Conservation (phyloP, 2,797 vertebrate species). For the Xenopus petersii region DNA sequence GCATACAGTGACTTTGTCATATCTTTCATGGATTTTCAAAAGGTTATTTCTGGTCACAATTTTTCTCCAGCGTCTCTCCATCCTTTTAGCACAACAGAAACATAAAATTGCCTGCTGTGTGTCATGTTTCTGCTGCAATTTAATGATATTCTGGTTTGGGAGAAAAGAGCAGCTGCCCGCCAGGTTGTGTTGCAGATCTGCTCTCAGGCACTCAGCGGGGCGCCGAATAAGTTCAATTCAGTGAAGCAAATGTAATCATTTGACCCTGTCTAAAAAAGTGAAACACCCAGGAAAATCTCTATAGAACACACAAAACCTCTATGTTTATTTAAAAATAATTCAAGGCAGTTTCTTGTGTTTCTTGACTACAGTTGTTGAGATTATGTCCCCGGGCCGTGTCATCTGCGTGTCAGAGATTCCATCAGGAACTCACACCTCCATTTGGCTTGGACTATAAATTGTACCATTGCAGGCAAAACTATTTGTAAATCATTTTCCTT, state of each 20-base stretch:
- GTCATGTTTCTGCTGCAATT: conserved; percentile 54
- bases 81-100: conserved; percentile 7
- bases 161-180: conserved; percentile 64
- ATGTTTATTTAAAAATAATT: conserved; percentile 4
- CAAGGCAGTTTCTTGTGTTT: neutral
- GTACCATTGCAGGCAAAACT: neutral
- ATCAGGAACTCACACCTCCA: neutral
- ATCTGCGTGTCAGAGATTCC: neutral
- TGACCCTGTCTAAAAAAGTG: conserved; percentile 57
- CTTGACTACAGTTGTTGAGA: conserved; percentile 19
- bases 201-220: conserved; percentile 60
- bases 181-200: conserved; percentile 62
- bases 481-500: conserved; percentile 27
- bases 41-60: neutral
- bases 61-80: neutral
- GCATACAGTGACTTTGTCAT: neutral
- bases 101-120: conserved; percentile 44
- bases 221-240: conserved; percentile 61
- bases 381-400: neutral
- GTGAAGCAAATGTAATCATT: conserved; percentile 64
- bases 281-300: conserved; percentile 13
- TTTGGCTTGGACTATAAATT: neutral
- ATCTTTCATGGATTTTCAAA: neutral
- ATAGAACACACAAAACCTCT: conserved; percentile 24
- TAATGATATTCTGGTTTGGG: conserved; percentile 62